Evolutionary conservation across 2,113 vertebrate species (phyloP).

Genomic region (Paralichthys olivaceus): DNA sequence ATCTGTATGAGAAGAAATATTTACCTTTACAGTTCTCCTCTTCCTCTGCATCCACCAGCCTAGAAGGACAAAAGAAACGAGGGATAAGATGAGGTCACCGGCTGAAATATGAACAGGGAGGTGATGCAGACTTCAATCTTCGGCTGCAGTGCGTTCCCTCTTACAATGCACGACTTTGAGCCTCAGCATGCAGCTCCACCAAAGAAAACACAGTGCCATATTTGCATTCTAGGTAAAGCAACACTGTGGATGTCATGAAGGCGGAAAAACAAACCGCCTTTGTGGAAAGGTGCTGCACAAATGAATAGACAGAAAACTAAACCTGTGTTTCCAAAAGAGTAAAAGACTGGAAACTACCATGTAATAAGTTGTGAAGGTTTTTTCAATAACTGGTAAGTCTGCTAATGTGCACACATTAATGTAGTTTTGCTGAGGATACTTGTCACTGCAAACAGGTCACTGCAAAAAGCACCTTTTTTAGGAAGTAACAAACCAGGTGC

Average conservation of each 20-base stretch:
- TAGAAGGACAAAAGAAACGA: conserved; percentile 38
- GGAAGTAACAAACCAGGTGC: neutral
- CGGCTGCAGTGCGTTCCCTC: neutral
- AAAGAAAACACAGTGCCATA: conserved; percentile 26
- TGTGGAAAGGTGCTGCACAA: conserved; percentile 20
- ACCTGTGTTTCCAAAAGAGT: neutral
- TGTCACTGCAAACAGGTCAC: conserved; percentile 10
- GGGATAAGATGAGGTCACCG: conserved; percentile 25
- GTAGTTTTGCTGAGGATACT: neutral
- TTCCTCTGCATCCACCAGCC: conserved; percentile 66
- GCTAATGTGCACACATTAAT: neutral
- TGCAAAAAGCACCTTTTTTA: conserved; percentile 7
- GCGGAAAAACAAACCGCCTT: conserved; percentile 50
- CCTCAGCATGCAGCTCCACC: conserved; percentile 3
- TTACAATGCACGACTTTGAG: conserved; percentile 16
- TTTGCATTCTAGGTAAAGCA: conserved; percentile 58
- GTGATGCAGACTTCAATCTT: neutral
- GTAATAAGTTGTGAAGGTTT: too few species aligned
- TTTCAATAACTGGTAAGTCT: neutral
- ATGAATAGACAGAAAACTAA: neutral
- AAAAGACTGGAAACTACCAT: too few species aligned
- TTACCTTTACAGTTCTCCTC: conserved; percentile 74
- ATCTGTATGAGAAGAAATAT: neutral
- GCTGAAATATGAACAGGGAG: conserved; percentile 15
- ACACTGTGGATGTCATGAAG: conserved; percentile 4